These are phyloP conservation scores for Rhombomys opimus DNA, from an alignment of 2,113 vertebrate genomes.

Conservation along the genomic window DNA sequence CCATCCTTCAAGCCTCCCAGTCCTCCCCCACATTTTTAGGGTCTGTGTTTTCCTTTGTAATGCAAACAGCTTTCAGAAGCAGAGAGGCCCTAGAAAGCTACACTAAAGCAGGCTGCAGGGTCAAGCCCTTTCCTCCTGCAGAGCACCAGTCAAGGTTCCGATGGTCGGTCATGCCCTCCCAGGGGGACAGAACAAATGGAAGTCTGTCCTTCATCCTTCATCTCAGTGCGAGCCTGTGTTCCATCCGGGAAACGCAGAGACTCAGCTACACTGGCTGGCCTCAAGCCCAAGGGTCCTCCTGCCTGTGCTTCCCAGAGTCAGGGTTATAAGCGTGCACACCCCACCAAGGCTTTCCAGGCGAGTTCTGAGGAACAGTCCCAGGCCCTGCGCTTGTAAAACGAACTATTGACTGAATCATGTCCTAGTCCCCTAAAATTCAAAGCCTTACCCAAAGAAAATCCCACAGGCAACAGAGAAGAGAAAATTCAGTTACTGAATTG, in stretches of 20 bases:
- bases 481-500: not conserved
- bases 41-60: slow-evolving; percentile 21
- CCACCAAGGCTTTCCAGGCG: not conserved
- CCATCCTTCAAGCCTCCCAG: not conserved
- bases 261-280: not conserved
- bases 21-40: not conserved
- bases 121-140: not conserved
- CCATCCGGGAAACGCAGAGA: no score
- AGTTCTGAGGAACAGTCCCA: not conserved
- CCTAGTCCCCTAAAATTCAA: not conserved
- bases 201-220: slow-evolving; percentile 1
- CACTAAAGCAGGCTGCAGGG: not conserved
- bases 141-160: not conserved
- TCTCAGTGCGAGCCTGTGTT: slow-evolving; percentile 30
- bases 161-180: slow-evolving; percentile 18
- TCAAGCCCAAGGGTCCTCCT: no score
- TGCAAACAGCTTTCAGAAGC: slow-evolving; percentile 50
- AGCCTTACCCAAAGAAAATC: not conserved
- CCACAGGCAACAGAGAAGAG: not conserved
- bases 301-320: not conserved
- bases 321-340: not conserved
- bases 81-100: not conserved
- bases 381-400: not conserved
- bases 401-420: not conserved
- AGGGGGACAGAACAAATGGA: slow-evolving; percentile 48